Evolutionary conservation across 2,797 vertebrate species (phyloP), one percentile per base, ranked within the genome.

Genomic region (Sardinella longiceps): DNA sequence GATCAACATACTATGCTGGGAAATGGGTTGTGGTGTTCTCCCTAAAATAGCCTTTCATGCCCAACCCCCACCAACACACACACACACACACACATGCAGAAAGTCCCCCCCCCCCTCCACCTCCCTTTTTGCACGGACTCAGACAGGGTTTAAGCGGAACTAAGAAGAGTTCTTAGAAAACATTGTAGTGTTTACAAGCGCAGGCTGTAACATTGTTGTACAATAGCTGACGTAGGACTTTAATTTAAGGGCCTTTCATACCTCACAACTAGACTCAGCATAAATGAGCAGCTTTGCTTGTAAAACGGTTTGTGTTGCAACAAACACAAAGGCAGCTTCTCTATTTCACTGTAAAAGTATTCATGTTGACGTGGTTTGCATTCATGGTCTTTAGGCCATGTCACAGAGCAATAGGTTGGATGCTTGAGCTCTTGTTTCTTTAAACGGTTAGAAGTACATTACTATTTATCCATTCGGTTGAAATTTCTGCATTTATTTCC

Each of bases 281-380:
- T 48, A 89, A 87, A 91, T 37, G 70, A 77, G 70, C 82, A 86
- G 80, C 50, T 51, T 85, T 74, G 51, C 23, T 77, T 80, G 30
- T 28, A 58, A 43, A 60, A 74, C n/a, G 50, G 80, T 50, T 83
- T 86, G 30, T 25, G 33, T 45, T 87, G 87, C 80, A 86, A 84
- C 87, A 77, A 92, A 85, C 86, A 80, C 56, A 88, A 23, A 90
- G 95, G 95, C 95, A 96, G 95, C 95, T 91, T 90, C 82, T 89
- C n/a, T 85, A 90, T 80, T 94, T 91, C 90, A 89, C 91, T 90
- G 90, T 88, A 88, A 91, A 89, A 93, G 91, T 94, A 92, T 90
- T 90, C 92, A 89, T 90, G 85, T 92, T 91, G 93, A 92, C 92
- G 91, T 88, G 82, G 92, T 91, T 93, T 92, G 90, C 89, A 89